These are phyloP conservation scores for Latheticus oryzae DNA, from an alignment of 2,888 invertebrate genomes.

Conservation along the genomic window DNA sequence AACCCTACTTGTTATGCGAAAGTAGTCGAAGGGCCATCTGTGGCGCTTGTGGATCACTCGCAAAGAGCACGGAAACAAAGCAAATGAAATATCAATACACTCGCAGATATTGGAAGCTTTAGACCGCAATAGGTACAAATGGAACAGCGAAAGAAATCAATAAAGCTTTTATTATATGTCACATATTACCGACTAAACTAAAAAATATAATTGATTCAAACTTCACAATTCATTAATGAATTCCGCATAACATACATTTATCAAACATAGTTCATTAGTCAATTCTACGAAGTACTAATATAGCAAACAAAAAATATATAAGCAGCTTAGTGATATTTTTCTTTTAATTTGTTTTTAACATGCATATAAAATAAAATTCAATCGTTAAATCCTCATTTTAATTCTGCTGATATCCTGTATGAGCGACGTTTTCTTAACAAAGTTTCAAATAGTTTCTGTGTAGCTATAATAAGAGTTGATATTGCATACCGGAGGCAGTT, in stretches of 20 bases:
- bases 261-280: too few species aligned
- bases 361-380: too few species aligned
- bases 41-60: constrained; percentile 49
- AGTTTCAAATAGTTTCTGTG: constrained; percentile 26
- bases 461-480: constrained; percentile 29
- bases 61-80: constrained; percentile 51
- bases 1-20: constrained; percentile 54
- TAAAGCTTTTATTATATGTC: constrained; percentile 43
- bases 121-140: constrained; percentile 47
- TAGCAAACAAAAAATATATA: too few species aligned
- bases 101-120: constrained; percentile 48
- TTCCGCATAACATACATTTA: constrained; percentile 5
- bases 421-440: constrained; percentile 23
- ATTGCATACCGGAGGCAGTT: constrained; percentile 32
- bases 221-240: background rate
- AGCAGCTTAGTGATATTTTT: too few species aligned
- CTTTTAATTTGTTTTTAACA: too few species aligned
- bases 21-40: constrained; percentile 53
- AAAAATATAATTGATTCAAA: constrained; percentile 4
- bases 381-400: too few species aligned
- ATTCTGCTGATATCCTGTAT: constrained; percentile 5
- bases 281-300: too few species aligned
- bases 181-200: constrained; percentile 41
- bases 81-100: constrained; percentile 56
- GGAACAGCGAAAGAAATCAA: constrained; percentile 41